phyloP scores from a whole-genome alignment of 2,888 invertebrate species.

The Diaperis boleti region DNA sequence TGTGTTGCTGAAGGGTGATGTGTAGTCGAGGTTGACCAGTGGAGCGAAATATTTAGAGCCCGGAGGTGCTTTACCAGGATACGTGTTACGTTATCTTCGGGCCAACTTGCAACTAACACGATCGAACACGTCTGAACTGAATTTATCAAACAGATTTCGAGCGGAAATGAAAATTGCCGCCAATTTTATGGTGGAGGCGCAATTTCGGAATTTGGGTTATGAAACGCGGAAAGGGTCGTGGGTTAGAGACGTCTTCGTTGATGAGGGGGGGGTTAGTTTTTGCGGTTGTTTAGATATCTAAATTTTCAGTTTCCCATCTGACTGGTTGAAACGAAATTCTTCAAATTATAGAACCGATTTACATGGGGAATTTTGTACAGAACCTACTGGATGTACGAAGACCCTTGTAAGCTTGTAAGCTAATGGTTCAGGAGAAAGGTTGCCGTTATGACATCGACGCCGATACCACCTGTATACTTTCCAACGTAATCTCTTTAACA shows the following conservation, averaged over 20 bases:
- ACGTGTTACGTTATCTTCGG: slow-evolving; percentile 9
- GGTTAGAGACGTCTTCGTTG: not conserved
- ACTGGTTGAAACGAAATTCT: too few relatives aligned
- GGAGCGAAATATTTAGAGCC: slow-evolving; percentile 17
- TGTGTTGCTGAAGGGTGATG: slow-evolving; percentile 3
- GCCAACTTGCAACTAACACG: slow-evolving; percentile 6
- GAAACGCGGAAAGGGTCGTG: too few relatives aligned
- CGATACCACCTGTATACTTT: too few relatives aligned
- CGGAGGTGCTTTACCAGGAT: slow-evolving; percentile 1
- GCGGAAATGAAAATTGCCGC: not conserved
- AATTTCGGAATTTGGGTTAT: not conserved
- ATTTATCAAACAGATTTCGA: not conserved
- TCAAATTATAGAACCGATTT: too few relatives aligned
- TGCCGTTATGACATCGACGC: too few relatives aligned
- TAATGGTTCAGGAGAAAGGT: too few relatives aligned
- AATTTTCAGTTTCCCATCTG: too few relatives aligned
- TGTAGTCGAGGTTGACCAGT: slow-evolving; percentile 11
- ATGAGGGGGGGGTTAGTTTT: not conserved
- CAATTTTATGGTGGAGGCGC: not conserved
- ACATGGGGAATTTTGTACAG: too few relatives aligned
- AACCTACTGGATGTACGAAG: too few relatives aligned
- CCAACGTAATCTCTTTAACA: too few relatives aligned
- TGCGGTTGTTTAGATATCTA: too few relatives aligned
- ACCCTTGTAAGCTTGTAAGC: too few relatives aligned
- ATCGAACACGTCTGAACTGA: slow-evolving; percentile 6